Conservation (phyloP, 2,113 vertebrate genomes). For the Austrofundulus limnaeus region DNA sequence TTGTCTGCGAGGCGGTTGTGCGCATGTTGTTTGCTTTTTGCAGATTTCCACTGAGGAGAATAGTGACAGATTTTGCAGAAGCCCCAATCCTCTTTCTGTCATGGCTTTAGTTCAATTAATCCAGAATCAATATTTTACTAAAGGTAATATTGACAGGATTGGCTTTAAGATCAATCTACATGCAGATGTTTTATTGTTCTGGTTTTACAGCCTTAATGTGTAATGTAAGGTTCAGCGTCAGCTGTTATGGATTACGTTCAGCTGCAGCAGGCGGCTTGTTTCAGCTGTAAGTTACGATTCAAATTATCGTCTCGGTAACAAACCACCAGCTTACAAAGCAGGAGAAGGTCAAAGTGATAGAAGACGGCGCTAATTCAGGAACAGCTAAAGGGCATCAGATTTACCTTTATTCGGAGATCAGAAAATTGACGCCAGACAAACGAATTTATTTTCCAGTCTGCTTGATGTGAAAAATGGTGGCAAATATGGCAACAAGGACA, state of each 20-base stretch:
- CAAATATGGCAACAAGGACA: too few species aligned
- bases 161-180: not conserved
- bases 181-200: not conserved
- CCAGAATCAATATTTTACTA: not conserved
- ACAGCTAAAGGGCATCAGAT: not conserved
- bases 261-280: not conserved
- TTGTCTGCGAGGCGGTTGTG: constrained; percentile 14
- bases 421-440: not conserved
- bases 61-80: constrained; percentile 5
- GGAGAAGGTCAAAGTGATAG: constrained; percentile 1
- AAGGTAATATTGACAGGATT: too few species aligned
- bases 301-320: not conserved
- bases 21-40: constrained; percentile 35
- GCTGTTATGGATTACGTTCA: constrained; percentile 14
- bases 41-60: constrained; percentile 37
- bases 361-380: not conserved
- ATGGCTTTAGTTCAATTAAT: not conserved
- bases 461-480: not conserved
- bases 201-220: constrained; percentile 14
- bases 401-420: not conserved
- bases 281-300: not conserved
- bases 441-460: not conserved
- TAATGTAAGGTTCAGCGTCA: constrained; percentile 8
- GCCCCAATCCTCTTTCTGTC: constrained; percentile 4
- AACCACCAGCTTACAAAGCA: not conserved